Evolutionary conservation across 2,113 vertebrate genomes (phyloP), one percentile per base, ranked within the genome.

Genomic region (Turnix velox): DNA sequence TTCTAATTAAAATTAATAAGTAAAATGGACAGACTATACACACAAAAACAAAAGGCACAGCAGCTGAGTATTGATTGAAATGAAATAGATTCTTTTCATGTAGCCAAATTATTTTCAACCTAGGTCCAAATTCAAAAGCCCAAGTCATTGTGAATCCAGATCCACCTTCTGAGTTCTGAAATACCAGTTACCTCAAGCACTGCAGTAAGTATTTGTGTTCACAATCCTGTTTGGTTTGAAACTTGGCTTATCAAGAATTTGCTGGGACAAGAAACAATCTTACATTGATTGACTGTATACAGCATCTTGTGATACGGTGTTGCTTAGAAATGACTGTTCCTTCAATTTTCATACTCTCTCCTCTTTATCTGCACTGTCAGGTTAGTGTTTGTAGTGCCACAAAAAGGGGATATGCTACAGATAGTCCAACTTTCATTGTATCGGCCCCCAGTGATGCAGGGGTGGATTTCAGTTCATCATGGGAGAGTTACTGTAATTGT

Each of bases 401-500:
- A 59, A 80, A 80, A 93, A 66, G 65, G 76, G 63, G 63, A 75
- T 84, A 42, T 51, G 39, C 78, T 81, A 8, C 2, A 14, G 43
- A 57, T 18, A 86, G 63, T 55, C 49, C 62, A 87, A 30, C 59
- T 91, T 95, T 59, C 84, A 69, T 92, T 85, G 17, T 49, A 35
- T 52, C 33, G 51, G 37, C 22, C 14, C 54, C 75, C 74, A 90
- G 67, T 67, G 76, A 40, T 63, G 49, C 83, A 73, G 63, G n/a
- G 57, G 37, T 92, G 51, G 81, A 73, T 96, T 96, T 96, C 12
- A 8, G 59, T 74, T 97, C 58, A 82, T 90, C 78, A 14, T n/a
- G 45, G 87, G 89, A 96, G 74, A 93, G 63, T 75, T 83, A 45
- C 72, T 86, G 63, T 93, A 87, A 88, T 75, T 88, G 90, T 92